phyloP scores from a whole-genome alignment of 1,140 invertebrate genomes.

The Leguminivora glycinivorella region DNA sequence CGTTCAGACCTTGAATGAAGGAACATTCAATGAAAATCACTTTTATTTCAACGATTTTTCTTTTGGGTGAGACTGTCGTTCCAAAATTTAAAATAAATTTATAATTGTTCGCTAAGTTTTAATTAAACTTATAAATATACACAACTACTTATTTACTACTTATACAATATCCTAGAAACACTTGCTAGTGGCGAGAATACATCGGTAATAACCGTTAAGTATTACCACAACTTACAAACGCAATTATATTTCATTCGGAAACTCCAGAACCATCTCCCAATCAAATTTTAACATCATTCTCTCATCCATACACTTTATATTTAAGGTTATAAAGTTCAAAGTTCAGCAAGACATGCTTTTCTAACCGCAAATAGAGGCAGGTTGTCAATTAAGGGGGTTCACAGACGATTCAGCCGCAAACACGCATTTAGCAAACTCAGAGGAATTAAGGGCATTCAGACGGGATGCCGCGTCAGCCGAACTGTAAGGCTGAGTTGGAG shows the following conservation, averaged over 20 bases:
- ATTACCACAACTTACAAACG: constrained; percentile 10
- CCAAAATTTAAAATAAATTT: no score
- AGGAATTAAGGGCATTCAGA: constrained; percentile 27
- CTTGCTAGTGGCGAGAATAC: not conserved
- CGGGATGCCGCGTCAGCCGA: constrained; percentile 5
- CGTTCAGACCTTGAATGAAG: no score
- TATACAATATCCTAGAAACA: no score
- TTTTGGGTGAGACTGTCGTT: no score
- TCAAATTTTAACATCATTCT: not conserved
- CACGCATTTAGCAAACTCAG: constrained; percentile 26
- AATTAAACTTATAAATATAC: no score
- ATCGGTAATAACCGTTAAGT: constrained; percentile 13
- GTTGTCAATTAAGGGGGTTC: constrained; percentile 26
- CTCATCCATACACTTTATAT: not conserved
- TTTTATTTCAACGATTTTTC: not conserved
- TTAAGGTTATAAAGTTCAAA: not conserved
- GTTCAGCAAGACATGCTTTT: not conserved
- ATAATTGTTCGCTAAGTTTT: no score
- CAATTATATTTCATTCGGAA: constrained; percentile 21
- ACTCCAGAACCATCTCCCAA: not conserved
- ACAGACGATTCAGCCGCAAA: constrained; percentile 25
- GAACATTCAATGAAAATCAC: no score
- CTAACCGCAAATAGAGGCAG: not conserved
- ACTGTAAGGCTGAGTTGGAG: constrained; percentile 17
- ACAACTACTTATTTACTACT: no score